These are phyloP conservation scores for Haemorhous mexicanus DNA, from an alignment of 2,113 vertebrate species.

Conservation along the genomic window DNA sequence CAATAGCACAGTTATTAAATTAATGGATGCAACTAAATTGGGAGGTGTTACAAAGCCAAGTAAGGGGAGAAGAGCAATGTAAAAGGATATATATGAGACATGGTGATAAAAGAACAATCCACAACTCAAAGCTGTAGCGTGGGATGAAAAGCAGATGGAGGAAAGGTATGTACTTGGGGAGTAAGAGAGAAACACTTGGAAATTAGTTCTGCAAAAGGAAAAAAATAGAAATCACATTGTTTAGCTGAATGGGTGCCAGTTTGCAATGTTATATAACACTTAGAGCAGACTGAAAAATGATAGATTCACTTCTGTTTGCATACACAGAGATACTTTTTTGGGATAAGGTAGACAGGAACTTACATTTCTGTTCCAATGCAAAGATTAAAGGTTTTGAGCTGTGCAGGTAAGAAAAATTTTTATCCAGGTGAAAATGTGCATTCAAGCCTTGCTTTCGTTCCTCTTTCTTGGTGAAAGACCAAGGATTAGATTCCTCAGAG, in stretches of 20 bases:
- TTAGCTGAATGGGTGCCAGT: neutral
- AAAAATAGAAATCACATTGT: neutral
- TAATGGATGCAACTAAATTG: slow-evolving; percentile 41
- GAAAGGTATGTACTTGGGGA: neutral
- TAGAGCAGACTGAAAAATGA: neutral
- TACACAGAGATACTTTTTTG: neutral
- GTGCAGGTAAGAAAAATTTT: neutral
- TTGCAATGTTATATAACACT: neutral
- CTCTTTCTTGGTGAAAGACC: neutral
- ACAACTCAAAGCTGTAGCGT: neutral
- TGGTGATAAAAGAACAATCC: neutral
- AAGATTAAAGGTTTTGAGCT: neutral
- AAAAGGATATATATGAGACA: neutral
- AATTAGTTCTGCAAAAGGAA: neutral
- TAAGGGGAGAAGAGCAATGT: neutral
- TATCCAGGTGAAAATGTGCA: neutral
- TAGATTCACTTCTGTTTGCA: neutral
- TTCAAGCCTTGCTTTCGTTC: neutral
- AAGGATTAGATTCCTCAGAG: neutral
- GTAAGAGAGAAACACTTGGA: neutral
- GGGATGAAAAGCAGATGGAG: neutral
- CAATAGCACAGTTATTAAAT: slow-evolving; percentile 55
- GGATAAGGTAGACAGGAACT: neutral
- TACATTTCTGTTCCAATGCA: neutral
- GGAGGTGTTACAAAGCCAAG: neutral